Percentiles rank a stretch among this genome's conserved stretches.
phyloP scores from a whole-genome alignment of 2,888 invertebrate species.

The Caradrina clavipalpis region DNA sequence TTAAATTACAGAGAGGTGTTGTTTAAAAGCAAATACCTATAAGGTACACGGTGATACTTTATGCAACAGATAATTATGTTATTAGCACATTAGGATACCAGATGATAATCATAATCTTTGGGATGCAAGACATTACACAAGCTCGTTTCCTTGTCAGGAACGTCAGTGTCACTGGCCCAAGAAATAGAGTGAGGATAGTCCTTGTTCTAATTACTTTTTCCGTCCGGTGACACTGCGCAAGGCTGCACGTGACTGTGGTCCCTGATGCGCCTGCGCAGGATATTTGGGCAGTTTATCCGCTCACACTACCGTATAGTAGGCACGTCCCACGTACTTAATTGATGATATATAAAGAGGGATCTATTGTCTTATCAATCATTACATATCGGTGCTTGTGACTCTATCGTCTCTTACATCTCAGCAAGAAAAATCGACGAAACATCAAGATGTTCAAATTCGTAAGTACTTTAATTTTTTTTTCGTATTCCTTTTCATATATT shows the following conservation, averaged over 20 bases:
- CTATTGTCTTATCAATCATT: conserved; percentile 63
- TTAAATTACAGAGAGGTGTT: no score
- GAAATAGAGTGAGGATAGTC: conserved; percentile 35
- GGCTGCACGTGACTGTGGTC: conserved; percentile 82
- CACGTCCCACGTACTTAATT: conserved; percentile 57
- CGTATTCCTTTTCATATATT: neutral
- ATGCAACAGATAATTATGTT: no score
- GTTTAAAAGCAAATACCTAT: no score
- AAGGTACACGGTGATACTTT: no score
- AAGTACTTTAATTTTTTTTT: conserved; percentile 67
- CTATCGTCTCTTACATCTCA: conserved; percentile 45
- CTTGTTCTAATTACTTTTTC: conserved; percentile 75
- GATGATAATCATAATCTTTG: no score
- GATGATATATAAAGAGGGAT: conserved; percentile 73
- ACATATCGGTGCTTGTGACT: conserved; percentile 61
- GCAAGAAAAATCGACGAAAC: conserved; percentile 39
- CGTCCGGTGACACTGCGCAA: conserved; percentile 73
- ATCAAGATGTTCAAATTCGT: conserved; percentile 89
- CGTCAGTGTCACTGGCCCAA: conserved; percentile 10
- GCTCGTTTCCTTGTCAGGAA: neutral
- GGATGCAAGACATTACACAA: no score
- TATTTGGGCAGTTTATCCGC: conserved; percentile 82
- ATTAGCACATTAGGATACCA: no score
- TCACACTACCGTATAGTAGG: conserved; percentile 56
- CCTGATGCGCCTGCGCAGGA: conserved; percentile 78